Evolutionary conservation across 2,113 vertebrate species (phyloP).

Genomic region (Diphyllodes magnificus): DNA sequence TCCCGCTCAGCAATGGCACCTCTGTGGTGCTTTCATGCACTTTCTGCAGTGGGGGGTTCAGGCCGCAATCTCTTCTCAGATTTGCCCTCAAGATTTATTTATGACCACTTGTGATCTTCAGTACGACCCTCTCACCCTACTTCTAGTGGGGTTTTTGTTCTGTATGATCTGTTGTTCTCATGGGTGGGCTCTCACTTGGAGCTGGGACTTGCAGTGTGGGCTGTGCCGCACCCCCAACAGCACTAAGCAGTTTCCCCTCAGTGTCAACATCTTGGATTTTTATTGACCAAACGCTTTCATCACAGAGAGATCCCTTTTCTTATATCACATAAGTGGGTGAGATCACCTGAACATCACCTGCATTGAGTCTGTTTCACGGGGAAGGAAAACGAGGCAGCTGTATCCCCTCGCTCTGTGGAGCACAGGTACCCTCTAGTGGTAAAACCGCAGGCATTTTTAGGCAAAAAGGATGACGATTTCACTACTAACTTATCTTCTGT

Average conservation of each 20-base stretch:
- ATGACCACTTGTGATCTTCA: background rate
- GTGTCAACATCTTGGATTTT: background rate
- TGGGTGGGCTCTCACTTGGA: background rate
- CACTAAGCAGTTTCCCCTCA: background rate
- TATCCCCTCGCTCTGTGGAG: background rate
- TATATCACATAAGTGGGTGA: background rate
- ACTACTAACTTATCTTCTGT: background rate
- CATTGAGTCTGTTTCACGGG: background rate
- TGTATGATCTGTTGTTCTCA: background rate
- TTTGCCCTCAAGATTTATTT: background rate
- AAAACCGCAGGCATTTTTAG: background rate
- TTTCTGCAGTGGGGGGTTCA: background rate
- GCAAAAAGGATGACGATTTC: background rate
- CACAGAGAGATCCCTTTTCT: background rate
- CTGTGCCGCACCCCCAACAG: background rate
- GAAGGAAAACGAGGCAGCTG: background rate
- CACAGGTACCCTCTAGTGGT: constrained; percentile 32
- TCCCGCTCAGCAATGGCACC: background rate
- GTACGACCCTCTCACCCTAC: background rate
- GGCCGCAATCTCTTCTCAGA: background rate
- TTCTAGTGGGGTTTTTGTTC: background rate
- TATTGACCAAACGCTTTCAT: background rate
- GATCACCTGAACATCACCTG: background rate
- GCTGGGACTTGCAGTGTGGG: background rate
- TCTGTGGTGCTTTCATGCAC: background rate